Base-by-base conservation (phyloP, 1,140 invertebrate genomes). In the Lethocerus indicus region DNA sequence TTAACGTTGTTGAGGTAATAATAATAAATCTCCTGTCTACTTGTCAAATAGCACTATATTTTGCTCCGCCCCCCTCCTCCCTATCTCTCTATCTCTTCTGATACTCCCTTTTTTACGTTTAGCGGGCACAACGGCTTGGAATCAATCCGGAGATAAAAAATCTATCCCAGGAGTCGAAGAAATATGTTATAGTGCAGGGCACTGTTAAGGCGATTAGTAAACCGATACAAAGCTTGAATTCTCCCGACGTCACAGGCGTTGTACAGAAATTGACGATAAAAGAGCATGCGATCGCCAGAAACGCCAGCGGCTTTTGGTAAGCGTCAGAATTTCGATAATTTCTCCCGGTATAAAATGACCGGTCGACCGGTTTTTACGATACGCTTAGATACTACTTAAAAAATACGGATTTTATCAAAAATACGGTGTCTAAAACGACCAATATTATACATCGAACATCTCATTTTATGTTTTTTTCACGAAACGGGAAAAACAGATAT, bases 241-340 rank as follows among this genome's bases (percentile, higher is more conserved):
- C 79, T 59, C 71, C 72, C 39, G 68, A 72, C 47, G 70, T 83
- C 0, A 74, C 74, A 47, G 83, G 82, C 47, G 82, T 86, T 1
- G 64, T 86, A 40, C 82, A 85, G 57, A 71, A 67, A 56, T 63
- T 81, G 49, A 75, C 69, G 56, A 73, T 81, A 51, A 81, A 81
- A 61, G 82, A 87, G 64, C 82, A 85, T 70, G 72, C 83, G 2
- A 70, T 83, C 43, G 74, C 80, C 24, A 70, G 81, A 61, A 78
- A 74, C 32, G 76, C 79, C 14, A 73, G 78, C 36, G 83, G 83
- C 7, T 85, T 83, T 61, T 87, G 83, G 83, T 56, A 26, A 35
- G 6, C n/a, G 37, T 40, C 5, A 9, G 21, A 16, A 9, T 32
- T 9, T 32, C 9, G n/a, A 32, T 9, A 32, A 9, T 32, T 32